Percentiles rank a stretch among this genome's conserved stretches.
Evolutionary conservation across 2,797 vertebrate species (phyloP).

Genomic region (Petrocephalus sullivani): DNA sequence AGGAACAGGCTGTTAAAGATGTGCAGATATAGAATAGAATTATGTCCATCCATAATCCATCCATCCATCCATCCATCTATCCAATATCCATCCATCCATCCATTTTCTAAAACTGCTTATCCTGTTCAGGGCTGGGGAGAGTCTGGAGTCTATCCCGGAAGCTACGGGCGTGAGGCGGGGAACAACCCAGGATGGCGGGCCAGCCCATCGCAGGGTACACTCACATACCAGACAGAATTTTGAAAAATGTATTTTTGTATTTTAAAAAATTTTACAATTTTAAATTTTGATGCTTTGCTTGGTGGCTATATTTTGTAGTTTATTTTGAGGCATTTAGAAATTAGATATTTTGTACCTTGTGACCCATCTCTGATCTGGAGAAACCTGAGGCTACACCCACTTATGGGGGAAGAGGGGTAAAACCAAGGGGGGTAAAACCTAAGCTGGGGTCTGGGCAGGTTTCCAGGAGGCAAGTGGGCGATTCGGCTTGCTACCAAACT

Average conservation of each 20-base stretch:
- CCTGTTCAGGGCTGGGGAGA: no score
- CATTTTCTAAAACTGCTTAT: no score
- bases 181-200: no score
- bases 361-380: not conserved
- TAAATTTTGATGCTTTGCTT: not conserved
- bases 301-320: not conserved
- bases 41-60: not conserved
- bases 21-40: not conserved
- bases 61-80: no score
- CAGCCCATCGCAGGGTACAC: no score
- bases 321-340: not conserved
- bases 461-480: not conserved
- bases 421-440: not conserved
- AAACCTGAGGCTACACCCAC: not conserved
- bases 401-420: not conserved
- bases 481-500: not conserved
- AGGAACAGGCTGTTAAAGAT: not conserved
- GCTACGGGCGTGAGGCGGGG: no score
- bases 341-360: not conserved
- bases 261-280: not conserved
- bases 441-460: not conserved
- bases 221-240: no score
- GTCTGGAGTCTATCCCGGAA: no score
- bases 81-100: no score
- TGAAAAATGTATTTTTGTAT: no score